These are phyloP conservation scores for Poeciliopsis retropinna DNA, from an alignment of 2,113 vertebrate species.

Conservation along the genomic window DNA sequence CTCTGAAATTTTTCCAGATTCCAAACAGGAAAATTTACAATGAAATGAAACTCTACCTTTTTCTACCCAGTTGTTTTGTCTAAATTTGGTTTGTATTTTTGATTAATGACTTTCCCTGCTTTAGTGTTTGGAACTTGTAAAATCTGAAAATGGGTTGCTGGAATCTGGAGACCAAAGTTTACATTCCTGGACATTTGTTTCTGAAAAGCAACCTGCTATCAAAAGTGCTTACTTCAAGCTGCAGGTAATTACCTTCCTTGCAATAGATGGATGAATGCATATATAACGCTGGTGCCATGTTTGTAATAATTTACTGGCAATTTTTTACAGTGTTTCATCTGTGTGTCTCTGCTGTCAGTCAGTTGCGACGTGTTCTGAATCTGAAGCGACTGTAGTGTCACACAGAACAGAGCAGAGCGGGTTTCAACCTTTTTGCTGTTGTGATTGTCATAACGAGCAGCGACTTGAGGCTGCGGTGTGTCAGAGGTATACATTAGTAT, in stretches of 20 bases:
- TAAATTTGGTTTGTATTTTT: not conserved
- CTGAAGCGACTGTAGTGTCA: not conserved
- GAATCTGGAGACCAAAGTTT: not conserved
- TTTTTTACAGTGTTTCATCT: not conserved
- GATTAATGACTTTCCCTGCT: not conserved
- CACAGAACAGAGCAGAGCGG: slow-evolving; percentile 5
- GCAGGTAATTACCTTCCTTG: not conserved
- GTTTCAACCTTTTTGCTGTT: not conserved
- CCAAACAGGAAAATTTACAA: not conserved
- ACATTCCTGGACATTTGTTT: not conserved
- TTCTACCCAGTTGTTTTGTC: not conserved
- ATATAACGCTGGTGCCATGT: not conserved
- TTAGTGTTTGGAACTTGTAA: not conserved
- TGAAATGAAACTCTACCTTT: no score
- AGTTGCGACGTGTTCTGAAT: slow-evolving; percentile 8
- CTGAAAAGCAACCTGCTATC: not conserved
- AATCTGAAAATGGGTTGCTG: not conserved
- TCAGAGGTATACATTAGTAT: not conserved
- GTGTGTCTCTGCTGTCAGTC: slow-evolving; percentile 14
- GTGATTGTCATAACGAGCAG: slow-evolving; percentile 5
- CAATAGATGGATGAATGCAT: not conserved
- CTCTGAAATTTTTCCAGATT: not conserved
- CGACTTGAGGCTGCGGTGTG: not conserved
- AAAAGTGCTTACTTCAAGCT: not conserved
- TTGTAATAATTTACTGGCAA: not conserved